A percentile compares a stretch with the other conserved stretches of the same genome.
These are phyloP conservation scores for Lucilia cuprina DNA, from an alignment of 1,140 invertebrate species.

Conservation along the genomic window DNA sequence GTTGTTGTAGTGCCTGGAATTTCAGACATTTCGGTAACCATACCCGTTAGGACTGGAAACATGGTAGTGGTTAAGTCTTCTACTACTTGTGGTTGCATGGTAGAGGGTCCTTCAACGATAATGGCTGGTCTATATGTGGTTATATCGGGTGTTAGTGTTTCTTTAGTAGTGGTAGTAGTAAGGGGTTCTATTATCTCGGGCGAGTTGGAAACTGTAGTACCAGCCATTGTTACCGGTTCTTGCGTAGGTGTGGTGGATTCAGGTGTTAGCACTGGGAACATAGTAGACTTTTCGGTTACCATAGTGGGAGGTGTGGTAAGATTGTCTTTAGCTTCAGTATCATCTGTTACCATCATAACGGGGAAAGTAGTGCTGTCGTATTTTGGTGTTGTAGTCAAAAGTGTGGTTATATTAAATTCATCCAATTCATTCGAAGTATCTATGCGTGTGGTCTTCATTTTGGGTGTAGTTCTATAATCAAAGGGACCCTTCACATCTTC, in stretches of 20 bases:
- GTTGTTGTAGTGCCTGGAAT: constrained; percentile 18
- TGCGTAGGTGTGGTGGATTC: constrained; percentile 44
- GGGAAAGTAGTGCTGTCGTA: constrained; percentile 38
- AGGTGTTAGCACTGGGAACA: constrained; percentile 43
- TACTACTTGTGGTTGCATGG: not conserved
- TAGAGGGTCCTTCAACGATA: not conserved
- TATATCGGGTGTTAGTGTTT: not conserved
- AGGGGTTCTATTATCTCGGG: constrained; percentile 42
- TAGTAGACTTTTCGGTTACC: constrained; percentile 39
- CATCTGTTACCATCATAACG: constrained; percentile 34
- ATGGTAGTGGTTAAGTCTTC: not conserved
- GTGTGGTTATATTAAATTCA: constrained; percentile 35
- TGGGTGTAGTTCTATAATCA: constrained; percentile 50
- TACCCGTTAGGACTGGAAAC: not conserved
- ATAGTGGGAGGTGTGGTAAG: constrained; percentile 15
- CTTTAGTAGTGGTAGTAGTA: constrained; percentile 42
- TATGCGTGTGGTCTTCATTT: constrained; percentile 57
- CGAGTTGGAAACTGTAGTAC: constrained; percentile 49
- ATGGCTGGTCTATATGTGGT: not conserved
- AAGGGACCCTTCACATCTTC: constrained; percentile 46
- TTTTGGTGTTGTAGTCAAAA: constrained; percentile 42
- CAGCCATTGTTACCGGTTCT: constrained; percentile 59
- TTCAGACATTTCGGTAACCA: not conserved
- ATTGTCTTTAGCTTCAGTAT: not conserved
- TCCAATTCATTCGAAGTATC: constrained; percentile 58